Base-by-base conservation (phyloP, 1,140 invertebrate species). In the Drosophila rhopaloa region DNA sequence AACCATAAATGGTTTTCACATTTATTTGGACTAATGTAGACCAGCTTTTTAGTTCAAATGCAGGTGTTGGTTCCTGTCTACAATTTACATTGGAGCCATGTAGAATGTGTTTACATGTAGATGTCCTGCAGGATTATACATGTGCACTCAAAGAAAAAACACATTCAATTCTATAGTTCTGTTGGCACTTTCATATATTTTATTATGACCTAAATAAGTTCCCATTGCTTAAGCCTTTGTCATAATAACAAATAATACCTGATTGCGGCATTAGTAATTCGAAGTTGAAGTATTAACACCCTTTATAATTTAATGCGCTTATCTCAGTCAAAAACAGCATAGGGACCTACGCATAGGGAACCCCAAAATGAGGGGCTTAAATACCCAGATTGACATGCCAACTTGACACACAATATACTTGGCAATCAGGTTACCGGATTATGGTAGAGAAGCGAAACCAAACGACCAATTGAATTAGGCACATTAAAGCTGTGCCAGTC, bases 381-480 rank as follows among this genome's bases (percentile, higher is more conserved):
- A 86, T 75, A 71, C 58, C 70, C 57, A 60, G 44, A 81, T 78
- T 84, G 81, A 75, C 82, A 84, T 74, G 54, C 61, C 62, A 57
- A 60, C 46, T 40, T 58, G 67, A 63, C 57, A 54, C 38, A 55
- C 74, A 80, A 83, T 76, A 77, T 66, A 84, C 44, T 81, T 63
- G 82, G 37, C 75, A 70, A 63, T 82, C 60, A 81, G 74, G 55
- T 81, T 71, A 82, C 56, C 63, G 71, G 80, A 79, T 83, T 82
- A 82, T 70, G 76, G 47, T 58, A 50, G 53, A 48, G 44, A 57
- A 51, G 60, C 65, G 57, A 50, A 47, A 55, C 32, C 54, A 50
- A 68, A 32, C 38, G 57, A 63, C 46, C 83, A 79, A 88, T 79
- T 88, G 62, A 79, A 77, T 73, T 88, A 86, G 88, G 86, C 75